Percentiles rank a stretch among this genome's conserved stretches.
Evolutionary conservation across 2,113 vertebrate genomes (phyloP).

Genomic region (Microtus richardsoni): DNA sequence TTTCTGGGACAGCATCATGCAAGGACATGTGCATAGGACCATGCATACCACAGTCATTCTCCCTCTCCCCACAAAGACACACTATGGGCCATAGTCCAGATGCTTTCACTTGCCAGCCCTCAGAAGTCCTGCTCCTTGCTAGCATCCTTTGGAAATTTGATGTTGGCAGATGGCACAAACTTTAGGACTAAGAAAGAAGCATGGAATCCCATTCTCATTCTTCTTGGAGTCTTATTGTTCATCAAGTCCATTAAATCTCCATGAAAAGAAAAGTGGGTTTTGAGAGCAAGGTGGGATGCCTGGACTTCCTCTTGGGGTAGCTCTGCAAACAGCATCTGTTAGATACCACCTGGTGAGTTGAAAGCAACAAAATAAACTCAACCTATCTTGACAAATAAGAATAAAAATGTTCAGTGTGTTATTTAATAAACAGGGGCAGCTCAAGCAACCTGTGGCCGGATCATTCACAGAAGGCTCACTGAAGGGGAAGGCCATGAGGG

Average conservation of each 20-base stretch:
- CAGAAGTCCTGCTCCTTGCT: neutral
- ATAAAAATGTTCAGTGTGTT: neutral
- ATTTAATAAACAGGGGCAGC: neutral
- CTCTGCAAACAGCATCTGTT: neutral
- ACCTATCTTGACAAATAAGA: neutral
- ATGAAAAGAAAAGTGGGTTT: neutral
- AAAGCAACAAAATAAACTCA: conserved; percentile 11
- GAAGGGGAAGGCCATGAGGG: neutral
- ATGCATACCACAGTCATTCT: neutral
- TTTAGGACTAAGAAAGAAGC: neutral
- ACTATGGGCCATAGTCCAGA: neutral
- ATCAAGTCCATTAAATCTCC: neutral
- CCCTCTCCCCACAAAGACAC: neutral
- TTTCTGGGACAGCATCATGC: neutral
- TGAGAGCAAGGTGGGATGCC: neutral
- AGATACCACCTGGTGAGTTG: neutral
- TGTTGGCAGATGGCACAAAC: neutral
- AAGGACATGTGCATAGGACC: neutral
- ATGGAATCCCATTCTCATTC: neutral
- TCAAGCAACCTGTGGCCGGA: neutral
- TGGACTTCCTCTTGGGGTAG: neutral
- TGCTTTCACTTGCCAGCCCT: neutral
- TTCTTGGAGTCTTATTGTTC: neutral
- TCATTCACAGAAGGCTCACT: neutral
- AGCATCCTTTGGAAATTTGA: neutral